Percentiles rank a stretch among this genome's conserved stretches.
Evolutionary conservation across 2,113 vertebrate species (phyloP).

Genomic region (Merops nubicus): DNA sequence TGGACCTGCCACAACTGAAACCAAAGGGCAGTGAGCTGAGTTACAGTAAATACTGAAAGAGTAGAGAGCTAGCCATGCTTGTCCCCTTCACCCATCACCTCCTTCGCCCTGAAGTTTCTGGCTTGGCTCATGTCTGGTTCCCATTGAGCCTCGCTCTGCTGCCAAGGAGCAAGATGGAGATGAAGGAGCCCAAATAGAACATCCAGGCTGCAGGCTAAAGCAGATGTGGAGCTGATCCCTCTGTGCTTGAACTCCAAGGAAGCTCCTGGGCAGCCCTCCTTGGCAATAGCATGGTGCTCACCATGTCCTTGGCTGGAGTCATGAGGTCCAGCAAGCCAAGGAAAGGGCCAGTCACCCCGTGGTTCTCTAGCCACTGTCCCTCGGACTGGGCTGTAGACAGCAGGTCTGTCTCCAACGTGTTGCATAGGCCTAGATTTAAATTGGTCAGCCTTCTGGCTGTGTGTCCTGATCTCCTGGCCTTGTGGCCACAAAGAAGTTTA

Average conservation of each 20-base stretch:
- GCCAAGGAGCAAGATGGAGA: not conserved
- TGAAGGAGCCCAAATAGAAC: not conserved
- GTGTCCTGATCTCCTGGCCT: not conserved
- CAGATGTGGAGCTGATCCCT: not conserved
- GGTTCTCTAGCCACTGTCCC: not conserved
- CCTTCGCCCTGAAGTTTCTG: not conserved
- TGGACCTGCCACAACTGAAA: rapidly evolving
- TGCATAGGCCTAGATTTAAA: not conserved
- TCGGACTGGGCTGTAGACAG: not conserved
- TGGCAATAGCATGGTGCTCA: not conserved
- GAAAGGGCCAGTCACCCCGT: rapidly evolving
- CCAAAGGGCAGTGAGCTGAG: not conserved
- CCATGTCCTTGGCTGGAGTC: rapidly evolving
- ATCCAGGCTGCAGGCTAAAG: not conserved
- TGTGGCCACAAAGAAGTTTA: not conserved
- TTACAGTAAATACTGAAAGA: not conserved
- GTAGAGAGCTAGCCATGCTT: rapidly evolving
- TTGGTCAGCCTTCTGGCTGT: rapidly evolving
- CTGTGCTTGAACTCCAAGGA: not conserved
- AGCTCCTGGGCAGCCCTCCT: not conserved
- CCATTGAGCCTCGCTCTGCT: rapidly evolving
- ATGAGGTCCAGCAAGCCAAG: rapidly evolving
- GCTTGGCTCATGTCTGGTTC: not conserved
- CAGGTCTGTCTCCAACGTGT: rapidly evolving
- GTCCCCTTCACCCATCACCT: rapidly evolving